Evolutionary conservation across 2,888 invertebrate genomes (phyloP).

Genomic region (Drosophila phalerata): DNA sequence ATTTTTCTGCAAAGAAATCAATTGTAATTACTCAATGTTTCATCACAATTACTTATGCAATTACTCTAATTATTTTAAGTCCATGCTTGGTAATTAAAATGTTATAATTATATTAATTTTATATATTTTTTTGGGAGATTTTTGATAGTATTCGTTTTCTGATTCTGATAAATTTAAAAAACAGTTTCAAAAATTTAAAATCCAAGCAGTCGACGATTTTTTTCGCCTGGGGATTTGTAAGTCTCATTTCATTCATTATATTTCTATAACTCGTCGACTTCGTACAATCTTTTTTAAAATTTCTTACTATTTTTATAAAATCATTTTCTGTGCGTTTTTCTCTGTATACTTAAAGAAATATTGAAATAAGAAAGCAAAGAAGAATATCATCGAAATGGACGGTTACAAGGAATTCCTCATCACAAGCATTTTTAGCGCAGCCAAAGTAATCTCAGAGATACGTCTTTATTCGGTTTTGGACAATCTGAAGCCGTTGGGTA

Average conservation of each 20-base stretch:
- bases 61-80: background rate
- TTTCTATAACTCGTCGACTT: constrained; percentile 85
- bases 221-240: background rate
- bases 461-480: constrained; percentile 15
- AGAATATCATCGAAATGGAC: background rate
- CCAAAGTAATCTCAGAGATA: constrained; percentile 12
- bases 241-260: constrained; percentile 85
- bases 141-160: no score
- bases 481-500: constrained; percentile 6
- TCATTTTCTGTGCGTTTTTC: background rate
- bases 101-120: background rate
- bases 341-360: background rate
- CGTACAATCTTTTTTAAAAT: constrained; percentile 4
- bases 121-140: no score
- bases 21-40: background rate
- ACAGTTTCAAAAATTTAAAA: background rate
- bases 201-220: background rate
- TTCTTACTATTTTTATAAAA: constrained; percentile 20
- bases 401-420: constrained; percentile 6
- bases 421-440: background rate
- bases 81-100: background rate
- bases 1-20: constrained; percentile 73
- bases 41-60: background rate
- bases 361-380: background rate
- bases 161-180: no score